Conservation (phyloP, 2,797 vertebrate species). For the Nannoperca obscura region DNA sequence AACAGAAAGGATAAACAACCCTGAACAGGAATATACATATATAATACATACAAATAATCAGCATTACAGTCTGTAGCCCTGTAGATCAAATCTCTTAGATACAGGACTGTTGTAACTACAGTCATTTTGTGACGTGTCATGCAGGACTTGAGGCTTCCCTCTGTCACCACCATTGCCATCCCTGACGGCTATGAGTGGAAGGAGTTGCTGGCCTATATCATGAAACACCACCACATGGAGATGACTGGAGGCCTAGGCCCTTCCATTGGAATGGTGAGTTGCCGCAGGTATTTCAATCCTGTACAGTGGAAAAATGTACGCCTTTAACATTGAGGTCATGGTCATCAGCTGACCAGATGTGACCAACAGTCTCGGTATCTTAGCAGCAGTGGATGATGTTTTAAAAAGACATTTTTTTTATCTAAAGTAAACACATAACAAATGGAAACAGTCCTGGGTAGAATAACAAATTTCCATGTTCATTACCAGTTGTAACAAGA, state of each 20-base stretch:
- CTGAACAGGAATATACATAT: not conserved
- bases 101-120: not conserved
- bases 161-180: slow-evolving; percentile 90
- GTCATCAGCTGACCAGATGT: not conserved
- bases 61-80: not conserved
- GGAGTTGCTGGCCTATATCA: slow-evolving; percentile 88
- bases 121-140: slow-evolving; percentile 7
- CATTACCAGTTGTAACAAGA: not conserved
- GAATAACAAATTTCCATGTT: not conserved
- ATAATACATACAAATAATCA: not conserved
- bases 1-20: not conserved
- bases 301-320: not conserved
- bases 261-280: slow-evolving; percentile 90
- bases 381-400: not conserved
- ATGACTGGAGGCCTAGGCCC: slow-evolving; percentile 93
- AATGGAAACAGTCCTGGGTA: not conserved
- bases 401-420: not conserved
- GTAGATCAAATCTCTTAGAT: not conserved
- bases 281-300: not conserved
- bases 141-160: slow-evolving; percentile 92
- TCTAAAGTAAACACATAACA: not conserved
- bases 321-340: not conserved
- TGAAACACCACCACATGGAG: slow-evolving; percentile 90
- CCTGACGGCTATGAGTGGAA: slow-evolving; percentile 92
- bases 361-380: not conserved